Percentiles rank a stretch among this genome's conserved stretches.
Evolutionary conservation across 2,797 vertebrate species (phyloP).

Genomic region (Podarcis lilfordi): DNA sequence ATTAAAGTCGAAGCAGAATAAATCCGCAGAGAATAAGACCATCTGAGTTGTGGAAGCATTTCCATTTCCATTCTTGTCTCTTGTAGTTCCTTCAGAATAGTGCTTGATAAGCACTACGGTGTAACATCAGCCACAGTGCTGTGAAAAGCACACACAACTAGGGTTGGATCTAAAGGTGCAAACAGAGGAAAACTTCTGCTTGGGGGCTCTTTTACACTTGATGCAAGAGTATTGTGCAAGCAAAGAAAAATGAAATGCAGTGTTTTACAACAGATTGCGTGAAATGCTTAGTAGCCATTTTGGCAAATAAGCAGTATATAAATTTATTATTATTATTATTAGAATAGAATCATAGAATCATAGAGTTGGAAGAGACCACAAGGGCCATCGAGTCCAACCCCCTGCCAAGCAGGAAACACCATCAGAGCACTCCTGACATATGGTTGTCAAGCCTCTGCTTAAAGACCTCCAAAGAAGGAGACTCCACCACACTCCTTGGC

Average conservation of each 20-base stretch:
- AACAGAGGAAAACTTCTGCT: not conserved
- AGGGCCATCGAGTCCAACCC: too few species aligned
- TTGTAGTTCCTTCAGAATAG: conserved; percentile 20
- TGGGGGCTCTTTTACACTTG: not conserved
- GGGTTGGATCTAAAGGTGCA: not conserved
- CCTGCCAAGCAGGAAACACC: too few species aligned
- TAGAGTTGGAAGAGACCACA: too few species aligned
- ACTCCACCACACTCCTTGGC: too few species aligned
- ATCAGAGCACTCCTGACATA: too few species aligned
- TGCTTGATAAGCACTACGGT: not conserved
- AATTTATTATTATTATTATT: too few species aligned
- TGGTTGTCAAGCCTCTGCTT: too few species aligned
- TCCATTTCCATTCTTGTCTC: conserved; percentile 2
- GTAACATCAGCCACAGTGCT: not conserved
- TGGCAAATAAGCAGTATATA: too few species aligned
- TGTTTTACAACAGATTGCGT: not conserved
- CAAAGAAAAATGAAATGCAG: not conserved
- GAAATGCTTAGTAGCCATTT: too few species aligned
- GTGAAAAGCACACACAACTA: conserved; percentile 4
- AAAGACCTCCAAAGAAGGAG: too few species aligned
- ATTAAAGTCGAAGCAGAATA: conserved; percentile 26
- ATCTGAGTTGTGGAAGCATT: conserved; percentile 8
- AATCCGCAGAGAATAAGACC: conserved; percentile 7
- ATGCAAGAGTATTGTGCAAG: not conserved
- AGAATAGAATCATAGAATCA: too few species aligned